Evolutionary conservation across 1,140 invertebrate species (phyloP), one percentile per base, ranked within the genome.

Genomic region (Bombus sibiricus): DNA sequence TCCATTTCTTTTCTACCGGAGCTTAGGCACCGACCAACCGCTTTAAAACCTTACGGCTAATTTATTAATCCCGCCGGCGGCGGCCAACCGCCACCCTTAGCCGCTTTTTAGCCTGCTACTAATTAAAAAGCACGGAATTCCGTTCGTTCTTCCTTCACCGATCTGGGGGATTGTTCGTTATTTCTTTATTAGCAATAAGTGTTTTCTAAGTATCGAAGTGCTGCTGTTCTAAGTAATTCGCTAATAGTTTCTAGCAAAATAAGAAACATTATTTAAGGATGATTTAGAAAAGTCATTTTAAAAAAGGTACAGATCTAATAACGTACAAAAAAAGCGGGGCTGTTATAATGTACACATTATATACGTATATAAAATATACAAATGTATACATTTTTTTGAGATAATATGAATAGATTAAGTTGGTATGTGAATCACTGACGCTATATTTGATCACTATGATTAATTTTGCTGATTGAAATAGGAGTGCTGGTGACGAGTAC

Each of bases 1-100:
- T 84, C 25, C 57, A 69, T 43, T 34, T 39, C 47, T 32, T 66
- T 79, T 79, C 83, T 32, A 37, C 22, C 71, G 18, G n/a, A 69
- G 81, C 80, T 92, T 87, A 89, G 87, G 89, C 88, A 87, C 83
- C 89, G 87, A 87, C 87, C 90, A 81, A 81, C 90, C 85, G 88
- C 89, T 90, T 93, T 92, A 90, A 92, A 93, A 93, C 91, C 91
- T 92, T 91, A 93, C 89, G 87, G 92, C 91, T 93, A 92, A 92
- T 94, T 94, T 93, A 94, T 94, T 94, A 94, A 94, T 93, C 92
- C 87, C 90, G 91, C 92, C 77, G 88, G 64, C 72, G 87, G 80
- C 85, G 3, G 28, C 28, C 82, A 47, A 86, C 88, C 89, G 77
- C 82, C 81, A 83, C 81, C 43, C 77, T 89, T 91, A 91, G 85